Evolutionary conservation across 2,797 vertebrate genomes (phyloP).

Genomic region (Peromyscus eremicus): DNA sequence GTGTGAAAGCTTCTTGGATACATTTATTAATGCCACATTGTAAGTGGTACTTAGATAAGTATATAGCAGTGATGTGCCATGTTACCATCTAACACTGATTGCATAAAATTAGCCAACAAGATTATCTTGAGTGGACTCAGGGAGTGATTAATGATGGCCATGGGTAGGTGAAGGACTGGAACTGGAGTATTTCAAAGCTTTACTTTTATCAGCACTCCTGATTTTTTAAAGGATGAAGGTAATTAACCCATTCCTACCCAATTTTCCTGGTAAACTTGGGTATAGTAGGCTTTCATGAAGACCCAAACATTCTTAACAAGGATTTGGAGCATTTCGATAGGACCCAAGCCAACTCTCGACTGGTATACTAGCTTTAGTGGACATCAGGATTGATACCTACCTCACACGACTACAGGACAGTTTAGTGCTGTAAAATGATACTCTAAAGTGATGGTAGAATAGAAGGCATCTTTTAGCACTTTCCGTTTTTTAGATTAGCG

Average conservation of each 20-base stretch:
- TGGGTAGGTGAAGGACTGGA: not conserved
- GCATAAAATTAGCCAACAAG: not conserved
- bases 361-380: not conserved
- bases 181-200: not conserved
- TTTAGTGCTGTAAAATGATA: not conserved
- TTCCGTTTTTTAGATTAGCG: conserved; percentile 18
- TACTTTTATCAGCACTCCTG: not conserved
- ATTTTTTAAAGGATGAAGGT: not conserved
- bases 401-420: not conserved
- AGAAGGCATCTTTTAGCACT: conserved; percentile 26
- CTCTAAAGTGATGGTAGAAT: not conserved
- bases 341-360: not conserved
- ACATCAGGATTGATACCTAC: not conserved
- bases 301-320: not conserved
- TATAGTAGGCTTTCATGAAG: no score
- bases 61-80: not conserved
- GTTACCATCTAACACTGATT: not conserved
- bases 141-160: not conserved
- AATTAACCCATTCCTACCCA: not conserved
- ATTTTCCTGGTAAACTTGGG: not conserved
- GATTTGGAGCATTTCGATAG: not conserved
- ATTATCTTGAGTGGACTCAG: not conserved
- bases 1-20: not conserved
- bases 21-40: not conserved
- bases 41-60: not conserved